These are phyloP conservation scores for Aix galericulata DNA, from an alignment of 2,113 vertebrate genomes.

Conservation along the genomic window DNA sequence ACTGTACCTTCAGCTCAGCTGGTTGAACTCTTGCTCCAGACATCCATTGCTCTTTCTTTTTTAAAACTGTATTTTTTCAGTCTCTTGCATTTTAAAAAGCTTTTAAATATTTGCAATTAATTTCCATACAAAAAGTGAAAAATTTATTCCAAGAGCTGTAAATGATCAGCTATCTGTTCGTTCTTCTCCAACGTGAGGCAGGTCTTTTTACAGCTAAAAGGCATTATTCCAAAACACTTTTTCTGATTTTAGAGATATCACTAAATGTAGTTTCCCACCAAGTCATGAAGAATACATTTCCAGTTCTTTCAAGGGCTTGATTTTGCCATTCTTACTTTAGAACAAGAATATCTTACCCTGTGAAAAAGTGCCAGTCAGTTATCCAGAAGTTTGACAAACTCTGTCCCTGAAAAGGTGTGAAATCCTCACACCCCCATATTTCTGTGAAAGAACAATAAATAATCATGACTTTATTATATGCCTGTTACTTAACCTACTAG, in stretches of 20 bases:
- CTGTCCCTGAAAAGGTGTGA: neutral
- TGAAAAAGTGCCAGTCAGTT: neutral
- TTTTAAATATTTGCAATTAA: neutral
- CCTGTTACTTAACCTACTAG: neutral
- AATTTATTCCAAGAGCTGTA: neutral
- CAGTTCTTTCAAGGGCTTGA: neutral
- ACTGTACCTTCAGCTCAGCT: neutral
- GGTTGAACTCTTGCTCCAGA: neutral
- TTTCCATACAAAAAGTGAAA: neutral
- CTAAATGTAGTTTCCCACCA: neutral
- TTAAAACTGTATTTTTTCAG: neutral
- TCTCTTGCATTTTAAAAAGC: neutral
- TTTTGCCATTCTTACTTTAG: neutral
- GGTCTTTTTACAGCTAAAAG: neutral
- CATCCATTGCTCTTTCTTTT: neutral
- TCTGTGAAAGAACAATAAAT: slow-evolving; percentile 9
- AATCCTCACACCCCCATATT: neutral
- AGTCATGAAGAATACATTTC: neutral
- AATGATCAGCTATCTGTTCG: neutral
- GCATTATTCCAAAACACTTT: neutral
- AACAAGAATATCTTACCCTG: neutral
- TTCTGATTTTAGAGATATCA: neutral
- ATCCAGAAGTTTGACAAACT: neutral
- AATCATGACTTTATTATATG: neutral
- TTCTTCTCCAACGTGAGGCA: neutral